These are phyloP conservation scores for Suricata suricatta DNA, from an alignment of 2,113 vertebrate species.

Conservation along the genomic window DNA sequence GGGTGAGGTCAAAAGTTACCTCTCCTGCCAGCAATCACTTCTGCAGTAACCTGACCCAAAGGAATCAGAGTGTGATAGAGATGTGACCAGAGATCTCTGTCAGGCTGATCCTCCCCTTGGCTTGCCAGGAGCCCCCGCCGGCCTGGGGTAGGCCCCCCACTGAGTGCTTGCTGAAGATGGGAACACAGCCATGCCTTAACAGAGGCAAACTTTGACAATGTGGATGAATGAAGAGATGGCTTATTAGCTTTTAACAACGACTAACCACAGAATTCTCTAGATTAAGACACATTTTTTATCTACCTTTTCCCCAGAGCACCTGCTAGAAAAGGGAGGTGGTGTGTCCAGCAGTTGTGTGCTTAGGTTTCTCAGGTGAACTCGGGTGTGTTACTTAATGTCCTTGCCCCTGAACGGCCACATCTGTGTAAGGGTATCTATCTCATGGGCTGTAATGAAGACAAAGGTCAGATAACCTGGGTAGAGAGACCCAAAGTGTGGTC, in stretches of 20 bases:
- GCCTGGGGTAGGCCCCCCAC: not conserved
- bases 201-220: not conserved
- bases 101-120: fast-evolving
- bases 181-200: not conserved
- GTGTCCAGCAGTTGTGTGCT: not conserved
- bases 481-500: not conserved
- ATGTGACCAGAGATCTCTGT: not conserved
- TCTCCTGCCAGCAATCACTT: not conserved
- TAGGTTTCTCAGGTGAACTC: too few relatives aligned
- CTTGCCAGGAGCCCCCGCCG: not conserved
- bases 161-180: not conserved
- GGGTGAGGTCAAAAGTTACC: not conserved
- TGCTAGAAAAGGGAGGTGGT: not conserved
- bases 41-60: not conserved
- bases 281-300: not conserved
- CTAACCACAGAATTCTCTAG: not conserved
- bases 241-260: not conserved
- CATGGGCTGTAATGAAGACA: not conserved
- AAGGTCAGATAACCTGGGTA: not conserved
- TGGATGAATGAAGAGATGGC: not conserved
- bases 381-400: not conserved
- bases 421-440: not conserved
- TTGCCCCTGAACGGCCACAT: not conserved
- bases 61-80: not conserved
- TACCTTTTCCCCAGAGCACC: not conserved